Conservation (phyloP, 2,113 vertebrate genomes). For the Varanus komodoensis region DNA sequence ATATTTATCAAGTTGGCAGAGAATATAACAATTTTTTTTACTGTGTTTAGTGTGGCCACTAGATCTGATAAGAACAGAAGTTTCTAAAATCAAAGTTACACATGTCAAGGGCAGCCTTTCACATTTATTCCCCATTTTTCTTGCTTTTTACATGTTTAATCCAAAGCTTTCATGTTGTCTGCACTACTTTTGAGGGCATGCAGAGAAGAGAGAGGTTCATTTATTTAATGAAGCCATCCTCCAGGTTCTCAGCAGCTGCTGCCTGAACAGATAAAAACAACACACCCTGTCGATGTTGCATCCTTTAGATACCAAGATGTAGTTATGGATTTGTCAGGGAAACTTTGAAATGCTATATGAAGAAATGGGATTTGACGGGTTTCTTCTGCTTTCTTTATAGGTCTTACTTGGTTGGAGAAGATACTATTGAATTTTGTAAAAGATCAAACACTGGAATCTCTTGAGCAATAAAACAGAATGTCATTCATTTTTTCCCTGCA, state of each 20-base stretch:
- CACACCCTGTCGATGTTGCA: neutral
- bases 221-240: conserved; percentile 19
- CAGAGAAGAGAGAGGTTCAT: neutral
- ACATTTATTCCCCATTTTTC: neutral
- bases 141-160: neutral
- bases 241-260: neutral
- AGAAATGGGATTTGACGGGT: conserved; percentile 23
- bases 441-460: conserved; percentile 35
- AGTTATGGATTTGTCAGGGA: conserved; percentile 25
- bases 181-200: neutral
- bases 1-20: neutral
- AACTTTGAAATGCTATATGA: conserved; percentile 30
- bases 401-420: conserved; percentile 14
- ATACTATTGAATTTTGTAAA: conserved; percentile 24
- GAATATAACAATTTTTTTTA: neutral
- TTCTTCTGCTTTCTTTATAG: conserved; percentile 10
- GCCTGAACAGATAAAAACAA: conserved; percentile 30
- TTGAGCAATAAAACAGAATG: conserved; percentile 9
- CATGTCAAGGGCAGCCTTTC: neutral
- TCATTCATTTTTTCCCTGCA: conserved; percentile 46
- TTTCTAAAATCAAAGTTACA: neutral
- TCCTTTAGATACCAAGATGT: conserved; percentile 21
- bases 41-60: neutral
- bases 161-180: neutral
- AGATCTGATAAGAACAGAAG: neutral